phyloP scores from a whole-genome alignment of 2,888 invertebrate species.

The Standfussiana lucernea region DNA sequence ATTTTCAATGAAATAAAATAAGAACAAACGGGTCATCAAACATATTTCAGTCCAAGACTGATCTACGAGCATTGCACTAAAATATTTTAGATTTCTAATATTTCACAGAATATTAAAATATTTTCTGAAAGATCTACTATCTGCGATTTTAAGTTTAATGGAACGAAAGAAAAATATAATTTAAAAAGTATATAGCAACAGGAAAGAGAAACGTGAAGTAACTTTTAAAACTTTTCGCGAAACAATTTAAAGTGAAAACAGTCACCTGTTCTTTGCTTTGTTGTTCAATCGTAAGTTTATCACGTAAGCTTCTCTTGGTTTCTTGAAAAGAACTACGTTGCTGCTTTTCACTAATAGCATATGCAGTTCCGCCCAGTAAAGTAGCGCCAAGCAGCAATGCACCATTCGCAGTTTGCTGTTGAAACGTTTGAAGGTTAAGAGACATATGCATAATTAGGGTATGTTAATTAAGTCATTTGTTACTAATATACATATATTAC shows the following conservation, averaged over 20 bases:
- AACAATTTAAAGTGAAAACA: conserved; percentile 15
- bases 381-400: conserved; percentile 93
- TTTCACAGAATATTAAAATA: neutral
- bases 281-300: conserved; percentile 97
- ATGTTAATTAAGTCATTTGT: conserved; percentile 4
- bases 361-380: conserved; percentile 92
- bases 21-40: neutral
- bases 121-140: neutral
- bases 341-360: conserved; percentile 95
- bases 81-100: neutral
- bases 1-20: neutral
- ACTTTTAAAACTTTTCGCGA: conserved; percentile 6
- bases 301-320: conserved; percentile 97
- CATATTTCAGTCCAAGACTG: neutral
- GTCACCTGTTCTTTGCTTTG: conserved; percentile 97
- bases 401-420: conserved; percentile 93
- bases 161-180: neutral
- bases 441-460: neutral
- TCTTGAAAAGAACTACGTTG: conserved; percentile 97
- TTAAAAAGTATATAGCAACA: conserved; percentile 2
- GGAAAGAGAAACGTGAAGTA: neutral
- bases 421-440: conserved; percentile 55
- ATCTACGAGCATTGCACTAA: neutral
- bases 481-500: neutral
- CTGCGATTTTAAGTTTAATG: neutral